These are phyloP conservation scores for Formicarius rufipectus DNA, from an alignment of 2,113 vertebrate genomes.

Conservation along the genomic window DNA sequence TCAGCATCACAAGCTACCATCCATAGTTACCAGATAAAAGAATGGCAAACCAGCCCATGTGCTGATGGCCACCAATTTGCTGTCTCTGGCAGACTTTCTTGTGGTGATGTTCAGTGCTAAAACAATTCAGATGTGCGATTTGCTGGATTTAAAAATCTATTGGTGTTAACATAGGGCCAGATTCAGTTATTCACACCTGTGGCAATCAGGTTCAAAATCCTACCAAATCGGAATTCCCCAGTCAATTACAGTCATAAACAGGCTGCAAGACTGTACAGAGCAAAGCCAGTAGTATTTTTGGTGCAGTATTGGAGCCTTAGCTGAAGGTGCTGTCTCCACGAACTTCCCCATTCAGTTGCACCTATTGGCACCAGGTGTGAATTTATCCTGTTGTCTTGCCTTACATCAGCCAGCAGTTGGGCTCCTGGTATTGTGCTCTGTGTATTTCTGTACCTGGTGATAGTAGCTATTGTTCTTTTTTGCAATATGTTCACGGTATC, in stretches of 20 bases:
- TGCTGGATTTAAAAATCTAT: neutral
- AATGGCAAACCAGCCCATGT: neutral
- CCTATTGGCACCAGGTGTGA: neutral
- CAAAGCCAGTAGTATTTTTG: neutral
- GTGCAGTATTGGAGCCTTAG: neutral
- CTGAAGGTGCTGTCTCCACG: neutral
- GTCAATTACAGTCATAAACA: neutral
- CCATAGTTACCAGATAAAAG: neutral
- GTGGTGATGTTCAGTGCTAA: neutral
- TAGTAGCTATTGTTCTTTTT: slow-evolving; percentile 40
- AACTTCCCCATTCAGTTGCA: neutral
- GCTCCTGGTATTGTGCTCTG: neutral
- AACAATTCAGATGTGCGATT: neutral
- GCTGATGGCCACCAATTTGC: neutral
- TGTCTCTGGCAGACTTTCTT: neutral
- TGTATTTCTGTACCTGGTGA: neutral
- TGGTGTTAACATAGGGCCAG: neutral
- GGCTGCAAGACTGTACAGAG: neutral
- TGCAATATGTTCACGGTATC: neutral
- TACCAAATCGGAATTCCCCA: neutral
- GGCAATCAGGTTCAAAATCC: neutral
- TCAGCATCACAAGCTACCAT: neutral
- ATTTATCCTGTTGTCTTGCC: neutral
- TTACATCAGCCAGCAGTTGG: neutral
- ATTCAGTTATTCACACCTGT: neutral